Base-by-base conservation (phyloP, 1,140 invertebrate species). In the Eurosta solidaginis region DNA sequence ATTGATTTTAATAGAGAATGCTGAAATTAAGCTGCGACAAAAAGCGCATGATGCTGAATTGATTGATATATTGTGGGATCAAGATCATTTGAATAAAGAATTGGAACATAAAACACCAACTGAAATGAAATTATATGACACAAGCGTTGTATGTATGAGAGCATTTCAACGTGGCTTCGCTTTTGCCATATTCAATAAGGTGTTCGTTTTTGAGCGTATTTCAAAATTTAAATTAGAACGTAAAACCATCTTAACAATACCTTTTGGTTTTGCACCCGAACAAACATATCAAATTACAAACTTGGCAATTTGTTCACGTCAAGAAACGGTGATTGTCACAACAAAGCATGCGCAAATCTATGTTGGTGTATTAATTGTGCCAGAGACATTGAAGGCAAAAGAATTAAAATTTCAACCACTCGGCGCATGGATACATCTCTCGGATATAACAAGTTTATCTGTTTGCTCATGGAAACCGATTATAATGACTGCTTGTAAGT, bases 381-480 rank as follows among this genome's bases (percentile, higher is more conserved):
- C 88, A 2, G 88, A 90, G 77, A 84, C 83, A 0, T 76, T 87
- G 0, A 83, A 86, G 36, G 82, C 84, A 6, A 82, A 88, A 7
- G 86, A 90, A 47, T 82, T 89, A 1, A 79, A 83, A 10, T 88
- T 92, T 52, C 81, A 88, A 7, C 86, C 90, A 0, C 87, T 96
- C 3, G 94, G 94, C 1, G 91, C 95, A 79, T 87, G 92, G 0
- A 92, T 96, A 79, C 96, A 98, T 86, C 92, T 94, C 76, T 94
- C 94, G 2, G 88, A 91, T 2, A 94, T 98, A 27, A 91, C 92
- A 45, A 92, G 92, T 20, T 85, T 97, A 25, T 93, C 96, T 9
- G 91, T 95, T 77, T 97, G 96, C 84, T 90, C 93, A 2, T 95
- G 96, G 92, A 98, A 97, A 88, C 93, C 96, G 0, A 92, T 97